Base-by-base conservation (phyloP, 2,113 vertebrate species). In the Rana temporaria region DNA sequence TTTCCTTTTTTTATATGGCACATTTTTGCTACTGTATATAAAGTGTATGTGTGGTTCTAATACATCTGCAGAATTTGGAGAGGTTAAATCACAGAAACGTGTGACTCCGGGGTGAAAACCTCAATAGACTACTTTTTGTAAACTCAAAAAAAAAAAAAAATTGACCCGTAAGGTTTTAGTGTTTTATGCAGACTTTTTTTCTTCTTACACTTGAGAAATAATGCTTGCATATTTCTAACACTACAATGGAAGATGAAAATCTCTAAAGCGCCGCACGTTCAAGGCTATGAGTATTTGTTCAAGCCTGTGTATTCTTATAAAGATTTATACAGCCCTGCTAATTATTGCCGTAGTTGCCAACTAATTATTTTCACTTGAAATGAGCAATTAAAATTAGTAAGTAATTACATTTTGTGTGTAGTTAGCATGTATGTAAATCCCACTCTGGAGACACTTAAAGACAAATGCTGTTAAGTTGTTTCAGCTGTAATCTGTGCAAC, bases 311-410 rank as follows among this genome's bases (percentile, higher is more conserved):
- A 74, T 82, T 82, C 79, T 75, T 70, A 74, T 42, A 59, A 62
- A 82, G 80, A 82, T 82, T 82, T 82, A 75, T 75, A 57, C 59
- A 75, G 80, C 71, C 67, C 30, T 57, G 71, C 63, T 82, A 75
- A 82, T 82, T 73, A 82, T 82, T 82, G 80, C 80, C 80, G 66
- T 75, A 82, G 80, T 67, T 82, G 80, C 80, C 80, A 82, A 75
- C 80, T 82, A 82, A 82, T 82, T 82, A 82, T 82, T 82, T 82
- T 82, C 80, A 82, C 80, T 82, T 82, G 80, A 82, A 82, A 82
- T 75, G 80, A 82, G 80, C 70, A 75, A 82, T 82, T 82, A 82
- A 82, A 82, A 82, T 82, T 82, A 82, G 80, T 82, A 82, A 82
- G 80, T 82, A 82, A 82, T 82, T 82, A 82, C 70, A 75, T 82